These are phyloP conservation scores for Jordanella pulchra DNA, from an alignment of 2,797 vertebrate species.

Conservation along the genomic window DNA sequence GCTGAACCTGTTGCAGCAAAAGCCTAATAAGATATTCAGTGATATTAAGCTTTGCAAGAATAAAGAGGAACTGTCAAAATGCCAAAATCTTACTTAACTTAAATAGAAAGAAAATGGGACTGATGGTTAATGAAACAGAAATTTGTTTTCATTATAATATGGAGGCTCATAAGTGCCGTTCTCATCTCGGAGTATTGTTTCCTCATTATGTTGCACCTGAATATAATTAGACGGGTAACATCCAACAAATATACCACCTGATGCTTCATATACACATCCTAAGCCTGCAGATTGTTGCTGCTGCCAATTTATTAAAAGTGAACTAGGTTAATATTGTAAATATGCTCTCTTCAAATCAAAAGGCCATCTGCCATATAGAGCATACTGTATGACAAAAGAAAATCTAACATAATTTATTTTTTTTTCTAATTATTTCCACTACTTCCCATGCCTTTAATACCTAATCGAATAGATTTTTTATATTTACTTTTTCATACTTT, in stretches of 20 bases:
- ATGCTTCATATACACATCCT: slow-evolving; percentile 7
- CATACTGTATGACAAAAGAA: too few relatives aligned
- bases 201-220: slow-evolving; percentile 42
- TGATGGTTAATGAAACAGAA: slow-evolving; percentile 7
- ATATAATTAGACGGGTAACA: slow-evolving; percentile 31
- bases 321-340: neutral
- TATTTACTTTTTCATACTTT: too few relatives aligned
- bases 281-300: neutral
- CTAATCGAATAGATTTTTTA: too few relatives aligned
- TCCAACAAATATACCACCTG: slow-evolving; percentile 30
- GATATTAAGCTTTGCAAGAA: slow-evolving; percentile 11
- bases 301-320: neutral
- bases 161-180: slow-evolving; percentile 15
- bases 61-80: neutral
- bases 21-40: neutral
- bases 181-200: slow-evolving; percentile 23
- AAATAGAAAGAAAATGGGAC: neutral
- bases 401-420: too few relatives aligned
- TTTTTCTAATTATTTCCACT: too few relatives aligned
- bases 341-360: neutral
- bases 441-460: too few relatives aligned
- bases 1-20: slow-evolving; percentile 3
- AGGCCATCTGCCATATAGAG: too few relatives aligned
- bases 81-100: slow-evolving; percentile 1
- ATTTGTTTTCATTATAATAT: slow-evolving; percentile 22